A percentile compares a stretch with the other conserved stretches of the same genome.
These are phyloP conservation scores for Mycogona germanica DNA, from an alignment of 2,888 invertebrate species.

Conservation along the genomic window DNA sequence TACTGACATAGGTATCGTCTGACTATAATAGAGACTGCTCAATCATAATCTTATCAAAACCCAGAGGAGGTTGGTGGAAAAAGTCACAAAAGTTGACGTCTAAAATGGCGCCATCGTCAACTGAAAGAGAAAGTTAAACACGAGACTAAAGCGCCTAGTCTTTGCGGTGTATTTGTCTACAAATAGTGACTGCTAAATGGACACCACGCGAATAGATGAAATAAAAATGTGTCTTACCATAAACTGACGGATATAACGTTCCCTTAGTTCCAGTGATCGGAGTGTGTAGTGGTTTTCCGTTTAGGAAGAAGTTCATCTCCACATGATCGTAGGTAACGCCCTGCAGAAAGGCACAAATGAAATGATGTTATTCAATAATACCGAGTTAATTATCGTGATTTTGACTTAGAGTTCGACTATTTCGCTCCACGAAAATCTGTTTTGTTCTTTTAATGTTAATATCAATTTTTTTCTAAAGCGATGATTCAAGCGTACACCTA, in stretches of 20 bases:
- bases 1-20: too few species aligned
- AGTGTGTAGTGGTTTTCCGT: constrained; percentile 74
- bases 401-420: background rate
- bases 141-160: background rate
- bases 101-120: constrained; percentile 94
- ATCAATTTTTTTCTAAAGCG: too few species aligned
- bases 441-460: too few species aligned
- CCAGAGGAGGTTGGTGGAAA: constrained; percentile 57
- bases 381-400: too few species aligned
- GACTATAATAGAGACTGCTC: constrained; percentile 91
- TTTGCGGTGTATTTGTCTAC: constrained; percentile 22
- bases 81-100: constrained; percentile 90
- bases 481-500: constrained; percentile 32
- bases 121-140: constrained; percentile 40
- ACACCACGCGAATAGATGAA: background rate
- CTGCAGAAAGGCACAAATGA: constrained; percentile 32
- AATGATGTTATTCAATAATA: background rate
- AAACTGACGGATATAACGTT: constrained; percentile 80
- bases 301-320: constrained; percentile 85
- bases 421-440: too few species aligned
- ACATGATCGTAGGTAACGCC: constrained; percentile 94
- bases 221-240: constrained; percentile 49
- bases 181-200: background rate
- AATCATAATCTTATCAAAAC: constrained; percentile 90
- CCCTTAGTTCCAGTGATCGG: constrained; percentile 80